These are phyloP conservation scores for Graphium colonna DNA, from an alignment of 2,888 invertebrate species.

Conservation along the genomic window DNA sequence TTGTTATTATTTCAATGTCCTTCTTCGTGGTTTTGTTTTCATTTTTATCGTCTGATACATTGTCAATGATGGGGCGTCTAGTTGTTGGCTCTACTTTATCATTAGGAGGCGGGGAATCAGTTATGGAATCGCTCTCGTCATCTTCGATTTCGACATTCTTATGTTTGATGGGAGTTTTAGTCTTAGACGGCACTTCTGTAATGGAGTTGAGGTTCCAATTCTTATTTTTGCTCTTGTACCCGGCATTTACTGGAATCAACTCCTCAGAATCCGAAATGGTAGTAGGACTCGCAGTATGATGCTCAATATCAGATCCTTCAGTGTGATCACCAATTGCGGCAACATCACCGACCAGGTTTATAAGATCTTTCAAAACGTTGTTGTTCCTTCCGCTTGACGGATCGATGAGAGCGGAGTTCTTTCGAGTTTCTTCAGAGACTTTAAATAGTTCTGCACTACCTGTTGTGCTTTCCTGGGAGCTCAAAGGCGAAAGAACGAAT, in stretches of 20 bases:
- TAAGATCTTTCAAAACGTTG: conserved; percentile 61
- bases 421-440: conserved; percentile 48
- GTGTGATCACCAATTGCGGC: conserved; percentile 67
- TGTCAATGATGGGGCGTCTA: conserved; percentile 64
- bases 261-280: conserved; percentile 66
- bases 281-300: conserved; percentile 37
- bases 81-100: conserved; percentile 68
- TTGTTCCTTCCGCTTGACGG: conserved; percentile 42
- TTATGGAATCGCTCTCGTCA: conserved; percentile 56
- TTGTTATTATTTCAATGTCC: conserved; percentile 67
- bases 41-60: conserved; percentile 53
- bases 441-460: conserved; percentile 64
- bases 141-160: conserved; percentile 65
- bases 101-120: conserved; percentile 59
- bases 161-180: conserved; percentile 51
- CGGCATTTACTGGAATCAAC: conserved; percentile 64
- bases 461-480: conserved; percentile 59
- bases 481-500: conserved; percentile 53
- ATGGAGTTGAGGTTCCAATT: conserved; percentile 69
- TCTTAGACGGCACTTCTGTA: conserved; percentile 62
- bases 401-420: conserved; percentile 55
- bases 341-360: conserved; percentile 68
- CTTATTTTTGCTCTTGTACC: conserved; percentile 70
- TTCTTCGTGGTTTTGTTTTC: conserved; percentile 48
- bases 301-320: conserved; percentile 36